Conservation (phyloP, 2,113 vertebrate genomes). For the Falcunculus frontatus region DNA sequence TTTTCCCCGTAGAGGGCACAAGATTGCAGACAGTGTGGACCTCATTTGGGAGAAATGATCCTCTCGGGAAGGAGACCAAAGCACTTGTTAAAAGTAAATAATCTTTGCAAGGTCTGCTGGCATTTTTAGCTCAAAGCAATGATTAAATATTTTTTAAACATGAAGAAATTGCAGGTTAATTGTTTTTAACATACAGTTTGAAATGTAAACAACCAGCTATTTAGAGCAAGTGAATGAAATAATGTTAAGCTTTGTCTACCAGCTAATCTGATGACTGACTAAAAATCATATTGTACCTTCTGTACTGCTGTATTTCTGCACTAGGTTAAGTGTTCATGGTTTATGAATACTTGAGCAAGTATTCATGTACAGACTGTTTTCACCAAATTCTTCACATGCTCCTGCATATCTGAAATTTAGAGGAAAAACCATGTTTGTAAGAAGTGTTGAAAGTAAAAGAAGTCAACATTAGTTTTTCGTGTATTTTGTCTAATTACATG, state of each 20-base stretch:
- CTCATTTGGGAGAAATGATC: not conserved
- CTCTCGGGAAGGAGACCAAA: not conserved
- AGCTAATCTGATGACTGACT: not conserved
- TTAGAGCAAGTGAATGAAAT: not conserved
- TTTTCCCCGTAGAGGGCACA: slow-evolving; percentile 12
- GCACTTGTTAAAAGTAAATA: not conserved
- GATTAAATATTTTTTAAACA: not conserved
- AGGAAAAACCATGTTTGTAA: not conserved
- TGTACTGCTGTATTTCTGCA: not conserved
- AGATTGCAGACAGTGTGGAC: not conserved
- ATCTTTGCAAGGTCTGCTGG: not conserved
- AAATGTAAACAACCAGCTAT: not conserved
- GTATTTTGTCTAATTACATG: not conserved
- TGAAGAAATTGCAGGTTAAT: not conserved
- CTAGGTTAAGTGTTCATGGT: not conserved
- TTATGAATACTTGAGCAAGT: not conserved
- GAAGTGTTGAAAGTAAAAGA: not conserved
- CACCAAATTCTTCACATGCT: not conserved
- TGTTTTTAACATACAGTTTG: not conserved
- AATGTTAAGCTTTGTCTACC: not conserved
- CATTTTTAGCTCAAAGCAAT: not conserved
- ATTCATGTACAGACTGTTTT: not conserved
- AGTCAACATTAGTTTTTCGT: not conserved
- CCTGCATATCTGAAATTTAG: not conserved
- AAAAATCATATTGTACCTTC: not conserved